Percentiles rank a stretch among this genome's conserved stretches.
Conservation (phyloP, 2,797 vertebrate species). For the Sebastes itinus region DNA sequence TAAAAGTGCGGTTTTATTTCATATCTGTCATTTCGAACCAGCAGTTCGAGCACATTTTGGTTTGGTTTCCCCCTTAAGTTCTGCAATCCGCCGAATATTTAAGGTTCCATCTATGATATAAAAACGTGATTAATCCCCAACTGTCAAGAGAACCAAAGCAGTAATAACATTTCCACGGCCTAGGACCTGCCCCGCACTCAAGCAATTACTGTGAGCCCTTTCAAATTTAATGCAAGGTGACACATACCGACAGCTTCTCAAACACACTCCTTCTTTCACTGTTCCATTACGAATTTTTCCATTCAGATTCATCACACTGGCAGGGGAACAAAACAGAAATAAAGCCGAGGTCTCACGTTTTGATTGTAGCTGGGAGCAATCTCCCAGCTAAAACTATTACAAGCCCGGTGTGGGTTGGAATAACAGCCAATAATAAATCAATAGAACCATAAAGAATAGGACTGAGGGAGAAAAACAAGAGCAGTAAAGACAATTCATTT, state of each 20-base stretch:
- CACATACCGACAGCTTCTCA: slow-evolving; percentile 22
- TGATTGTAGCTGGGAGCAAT: slow-evolving; percentile 38
- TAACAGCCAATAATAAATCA: slow-evolving; percentile 74
- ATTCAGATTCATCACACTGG: slow-evolving; percentile 54
- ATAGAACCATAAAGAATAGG: slow-evolving; percentile 57
- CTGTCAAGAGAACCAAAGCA: slow-evolving; percentile 34
- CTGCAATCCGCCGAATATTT: not conserved
- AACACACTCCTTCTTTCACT: not conserved
- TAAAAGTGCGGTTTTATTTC: not conserved
- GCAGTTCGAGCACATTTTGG: not conserved
- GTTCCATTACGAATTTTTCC: slow-evolving; percentile 22
- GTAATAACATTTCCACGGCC: slow-evolving; percentile 47
- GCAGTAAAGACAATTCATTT: slow-evolving; percentile 71
- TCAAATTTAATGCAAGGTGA: slow-evolving; percentile 48
- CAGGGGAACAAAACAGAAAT: slow-evolving; percentile 43
- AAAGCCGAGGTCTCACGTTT: slow-evolving; percentile 38
- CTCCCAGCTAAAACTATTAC: slow-evolving; percentile 55
- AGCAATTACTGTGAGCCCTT: slow-evolving; percentile 48
- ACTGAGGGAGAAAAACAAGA: slow-evolving; percentile 58
- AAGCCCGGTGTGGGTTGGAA: slow-evolving; percentile 48
- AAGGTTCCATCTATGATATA: slow-evolving; percentile 36
- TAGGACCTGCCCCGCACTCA: slow-evolving; percentile 31
- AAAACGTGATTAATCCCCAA: slow-evolving; percentile 43
- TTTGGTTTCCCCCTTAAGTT: not conserved
- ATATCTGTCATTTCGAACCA: not conserved